Evolutionary conservation across 2,113 vertebrate species (phyloP), one percentile per base, ranked within the genome.

Genomic region (Burhinus bistriatus): DNA sequence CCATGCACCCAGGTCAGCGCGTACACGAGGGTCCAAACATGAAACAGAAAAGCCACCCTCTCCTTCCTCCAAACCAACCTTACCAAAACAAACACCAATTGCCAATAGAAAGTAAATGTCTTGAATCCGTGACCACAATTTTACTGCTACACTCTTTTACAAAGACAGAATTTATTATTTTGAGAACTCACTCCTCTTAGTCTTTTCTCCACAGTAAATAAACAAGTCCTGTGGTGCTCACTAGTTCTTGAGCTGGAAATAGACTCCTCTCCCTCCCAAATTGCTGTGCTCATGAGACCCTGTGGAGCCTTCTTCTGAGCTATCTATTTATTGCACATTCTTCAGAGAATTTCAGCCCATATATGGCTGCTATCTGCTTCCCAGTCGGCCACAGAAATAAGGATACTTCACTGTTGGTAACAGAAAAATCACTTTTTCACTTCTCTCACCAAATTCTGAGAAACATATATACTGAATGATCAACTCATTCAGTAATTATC

Each of bases 311-410:
- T 89, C 86, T 87, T 85, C 65, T 5, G 29, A 95, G 65, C 70
- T 92, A 83, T 62, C 76, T 92, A 95, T 93, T 97, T 95, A 91
- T 91, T 93, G 77, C 81, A 70, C 87, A 92, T 82, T 96, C 94
- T 95, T 94, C 3, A 1, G 52, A 91, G 80, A 87, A 87, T 87
- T 94, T 95, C 83, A 94, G 66, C 25, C 92, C 88, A 92, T 89
- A 95, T 94, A 96, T 57, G 57, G 86, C 44, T 83, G 57, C 52
- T 82, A 82, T 92, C 72, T 95, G 65, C 55, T 93, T 79, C 70
- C 30, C 61, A 82, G 27, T 12, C 12, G 3, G 89, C 61, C 91
- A 79, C 87, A 87, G 65, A 95, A 96, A 76, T 68, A 89, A 83
- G 30, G 19, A 73, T 40, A 91, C 36, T 79, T 73, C 40, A 47